Percentiles rank a stretch among this genome's conserved stretches.
Conservation (phyloP, 2,888 invertebrate species). For the Phlogophora meticulosa region DNA sequence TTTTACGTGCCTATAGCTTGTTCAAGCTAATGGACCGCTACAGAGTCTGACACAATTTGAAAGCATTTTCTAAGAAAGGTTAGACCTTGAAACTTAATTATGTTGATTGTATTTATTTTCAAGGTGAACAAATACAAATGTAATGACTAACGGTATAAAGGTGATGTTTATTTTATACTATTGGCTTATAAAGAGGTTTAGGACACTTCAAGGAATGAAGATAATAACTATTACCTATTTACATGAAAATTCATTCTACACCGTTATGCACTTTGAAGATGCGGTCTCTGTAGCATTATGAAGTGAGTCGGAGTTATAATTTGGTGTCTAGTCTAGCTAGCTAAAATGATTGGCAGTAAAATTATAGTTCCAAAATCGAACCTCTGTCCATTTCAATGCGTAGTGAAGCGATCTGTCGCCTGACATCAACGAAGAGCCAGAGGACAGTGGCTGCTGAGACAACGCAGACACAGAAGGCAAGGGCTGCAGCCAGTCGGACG, state of each 20-base stretch:
- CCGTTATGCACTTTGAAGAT: background rate
- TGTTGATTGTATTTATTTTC: conserved; percentile 39
- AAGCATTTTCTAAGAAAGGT: conserved; percentile 46
- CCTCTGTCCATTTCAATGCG: conserved; percentile 93
- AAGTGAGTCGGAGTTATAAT: background rate
- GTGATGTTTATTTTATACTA: conserved; percentile 32
- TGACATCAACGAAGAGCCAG: conserved; percentile 93
- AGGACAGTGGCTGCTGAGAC: conserved; percentile 92
- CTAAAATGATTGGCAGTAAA: background rate
- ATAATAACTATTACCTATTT: background rate
- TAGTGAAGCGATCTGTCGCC: conserved; percentile 92
- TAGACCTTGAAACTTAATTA: conserved; percentile 39
- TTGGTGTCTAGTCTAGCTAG: background rate
- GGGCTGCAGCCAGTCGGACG: conserved; percentile 91
- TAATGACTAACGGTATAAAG: conserved; percentile 7
- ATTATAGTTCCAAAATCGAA: conserved; percentile 72
- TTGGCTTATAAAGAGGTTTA: conserved; percentile 12
- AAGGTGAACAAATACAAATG: conserved; percentile 48
- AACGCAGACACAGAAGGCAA: conserved; percentile 92
- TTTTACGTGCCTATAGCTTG: background rate
- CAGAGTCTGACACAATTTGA: conserved; percentile 30
- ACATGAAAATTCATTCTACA: background rate
- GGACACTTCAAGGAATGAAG: background rate
- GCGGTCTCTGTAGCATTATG: background rate
- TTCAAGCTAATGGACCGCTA: conserved; percentile 15